Evolutionary conservation across 64 coral and sea anemone species (phyloP), one percentile per base, ranked within the genome.

Genomic region (Catalaphyllia jardinei): DNA sequence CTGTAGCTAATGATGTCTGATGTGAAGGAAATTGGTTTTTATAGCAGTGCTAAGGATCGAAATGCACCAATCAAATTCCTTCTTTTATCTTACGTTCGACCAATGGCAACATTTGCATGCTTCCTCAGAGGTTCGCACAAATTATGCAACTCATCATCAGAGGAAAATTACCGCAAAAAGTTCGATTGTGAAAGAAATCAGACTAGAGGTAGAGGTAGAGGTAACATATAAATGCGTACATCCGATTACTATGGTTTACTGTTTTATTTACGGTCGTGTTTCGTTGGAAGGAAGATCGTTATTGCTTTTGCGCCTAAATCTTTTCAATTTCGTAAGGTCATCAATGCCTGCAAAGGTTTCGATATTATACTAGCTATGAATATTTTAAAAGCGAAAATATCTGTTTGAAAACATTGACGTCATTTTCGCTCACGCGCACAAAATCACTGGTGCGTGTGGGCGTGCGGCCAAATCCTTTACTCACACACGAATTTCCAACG

Each of bases 1-100:
- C 8, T n/a, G 50, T 59, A 19, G 14, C n/a, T 18, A 79, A 35
- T 60, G 28, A 18, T 25, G 42, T 35, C 19, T 55, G 2, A 1
- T 0, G 46, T 5, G 0, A 60, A 16, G 3, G 8, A 55, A 76
- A 78, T 67, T 71, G 22, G 7, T 15, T 67, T 76, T 93, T 89
- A 89, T 84, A 13, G 52, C 20, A 54, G 39, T 71, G 65, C 59
- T 52, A 52, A 79, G 92, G 92, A 93, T 93, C 92, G 92, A 93
- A 93, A 93, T 89, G 12, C 92, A 85, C 92, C 92, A 93, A 93
- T 93, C 92, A 85, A 0, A 49, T 60, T 52, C 46, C 71, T 77
- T 63, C 38, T 60, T 71, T 93, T 93, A 80, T 88, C 30, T 28
- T 22, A 71, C 73, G 17, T 9, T 55, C 62, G 55, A 79, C 92